These are phyloP conservation scores for Seriola quinqueradiata DNA, from an alignment of 2,113 vertebrate genomes.

Conservation along the genomic window DNA sequence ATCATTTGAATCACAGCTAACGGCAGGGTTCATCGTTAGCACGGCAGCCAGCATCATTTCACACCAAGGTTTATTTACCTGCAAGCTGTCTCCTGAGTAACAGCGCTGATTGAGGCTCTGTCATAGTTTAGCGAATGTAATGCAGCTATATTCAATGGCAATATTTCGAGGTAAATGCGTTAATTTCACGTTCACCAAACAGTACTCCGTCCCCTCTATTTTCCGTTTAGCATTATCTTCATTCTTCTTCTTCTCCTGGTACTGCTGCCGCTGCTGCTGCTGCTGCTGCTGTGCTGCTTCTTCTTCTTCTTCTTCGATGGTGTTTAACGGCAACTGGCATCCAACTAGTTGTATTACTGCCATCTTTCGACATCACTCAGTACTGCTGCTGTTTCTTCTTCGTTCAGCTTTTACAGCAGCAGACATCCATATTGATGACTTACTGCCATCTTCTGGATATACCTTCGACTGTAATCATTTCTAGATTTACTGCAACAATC, in stretches of 20 bases:
- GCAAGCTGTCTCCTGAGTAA: slow-evolving; percentile 97
- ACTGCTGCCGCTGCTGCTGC: neutral
- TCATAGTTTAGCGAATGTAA: slow-evolving; percentile 84
- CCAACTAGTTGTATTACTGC: too few species aligned
- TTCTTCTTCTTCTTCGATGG: too few species aligned
- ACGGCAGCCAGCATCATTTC: slow-evolving; percentile 37
- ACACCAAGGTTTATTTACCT: slow-evolving; percentile 85
- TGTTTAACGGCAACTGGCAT: too few species aligned
- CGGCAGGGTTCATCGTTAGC: slow-evolving; percentile 39
- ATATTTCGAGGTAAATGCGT: slow-evolving; percentile 54
- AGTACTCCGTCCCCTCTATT: slow-evolving; percentile 65
- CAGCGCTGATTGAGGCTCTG: slow-evolving; percentile 96
- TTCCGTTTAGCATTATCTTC: slow-evolving; percentile 76
- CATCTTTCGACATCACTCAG: neutral
- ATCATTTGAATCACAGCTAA: slow-evolving; percentile 66
- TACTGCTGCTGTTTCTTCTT: slow-evolving; percentile 58
- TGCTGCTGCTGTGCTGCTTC: too few species aligned
- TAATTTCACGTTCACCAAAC: slow-evolving; percentile 56
- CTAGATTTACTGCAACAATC: neutral
- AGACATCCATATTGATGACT: too few species aligned
- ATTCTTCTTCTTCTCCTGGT: slow-evolving; percentile 70
- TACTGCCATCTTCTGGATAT: slow-evolving; percentile 48
- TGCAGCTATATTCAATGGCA: slow-evolving; percentile 50
- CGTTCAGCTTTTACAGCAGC: slow-evolving; percentile 9
- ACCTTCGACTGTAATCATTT: neutral